Base-by-base conservation (phyloP, 2,888 invertebrate genomes). In the Lordiphosa fenestrarum region DNA sequence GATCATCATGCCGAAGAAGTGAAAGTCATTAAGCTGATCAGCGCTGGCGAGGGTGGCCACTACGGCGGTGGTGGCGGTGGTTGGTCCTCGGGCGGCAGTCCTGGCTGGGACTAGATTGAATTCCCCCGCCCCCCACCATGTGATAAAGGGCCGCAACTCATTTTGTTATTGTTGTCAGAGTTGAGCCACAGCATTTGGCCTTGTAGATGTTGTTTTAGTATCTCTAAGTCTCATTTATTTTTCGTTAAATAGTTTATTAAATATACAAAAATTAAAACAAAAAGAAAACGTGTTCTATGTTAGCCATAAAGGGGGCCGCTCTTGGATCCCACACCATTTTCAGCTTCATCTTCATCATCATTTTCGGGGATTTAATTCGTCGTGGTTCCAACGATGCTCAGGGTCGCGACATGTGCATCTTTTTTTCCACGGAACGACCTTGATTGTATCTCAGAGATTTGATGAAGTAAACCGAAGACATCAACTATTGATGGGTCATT, bases 81-180 rank as follows among this genome's bases (percentile, higher is more conserved):
- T 4, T 58, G 58, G 54, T 56, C 53, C 0, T 56, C 66, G 3
- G 58, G 54, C 7, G 53, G 44, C 25, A 15, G 66, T 2, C 60
- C 57, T 5, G 71, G 69, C 23, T 60, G 60, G 57, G 23, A 47
- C 13, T 41, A 66, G 38, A 49, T 70, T 61, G 66, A 56, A 66
- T 9, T 71, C 12, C 25, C 12, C 25, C 39, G 36, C n/a, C 21
- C 47, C 36, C 41, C 6, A 19, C 53, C 53, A 55, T 63, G 68
- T 63, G 66, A 67, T 56, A n/a, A 52, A 57, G 35, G 13, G 25
- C 13, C 37, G 48, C 66, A 58, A 62, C 73, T 73, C 75, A 15
- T 25, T 35, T 69, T 73, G 71, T 76, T 81, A 63, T 53, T 77
- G 77, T 81, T 78, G 81, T 77, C 37, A 38, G 76, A 72, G 72